A percentile compares a stretch with the other conserved stretches of the same genome.
phyloP scores from a whole-genome alignment of 1,140 invertebrate species.

The Grapholita molesta region DNA sequence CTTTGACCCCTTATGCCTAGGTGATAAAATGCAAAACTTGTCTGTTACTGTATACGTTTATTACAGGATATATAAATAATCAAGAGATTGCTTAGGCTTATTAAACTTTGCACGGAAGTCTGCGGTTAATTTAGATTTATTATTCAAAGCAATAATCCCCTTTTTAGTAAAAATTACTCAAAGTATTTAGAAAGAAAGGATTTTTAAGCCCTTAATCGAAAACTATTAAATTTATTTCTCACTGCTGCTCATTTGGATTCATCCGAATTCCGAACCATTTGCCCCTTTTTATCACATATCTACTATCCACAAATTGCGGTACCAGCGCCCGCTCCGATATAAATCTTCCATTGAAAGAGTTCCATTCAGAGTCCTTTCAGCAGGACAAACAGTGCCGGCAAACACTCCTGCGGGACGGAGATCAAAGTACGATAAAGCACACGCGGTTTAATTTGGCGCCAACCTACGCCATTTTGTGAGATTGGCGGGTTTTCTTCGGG shows the following conservation, averaged over 20 bases:
- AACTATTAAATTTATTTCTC: too few relatives aligned
- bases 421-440: constrained; percentile 73
- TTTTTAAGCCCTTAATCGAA: too few relatives aligned
- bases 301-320: constrained; percentile 71
- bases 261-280: not conserved
- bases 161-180: too few relatives aligned
- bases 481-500: constrained; percentile 33
- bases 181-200: too few relatives aligned
- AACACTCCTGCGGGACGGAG: constrained; percentile 62
- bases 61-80: too few relatives aligned
- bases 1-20: too few relatives aligned
- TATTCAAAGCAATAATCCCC: too few relatives aligned
- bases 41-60: too few relatives aligned
- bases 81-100: too few relatives aligned
- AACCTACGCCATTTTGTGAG: constrained; percentile 69
- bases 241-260: not conserved
- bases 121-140: too few relatives aligned
- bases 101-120: too few relatives aligned
- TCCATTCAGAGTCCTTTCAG: constrained; percentile 64
- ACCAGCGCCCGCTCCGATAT: constrained; percentile 60
- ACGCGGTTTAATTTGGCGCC: constrained; percentile 68
- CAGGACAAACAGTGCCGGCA: constrained; percentile 60
- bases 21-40: too few relatives aligned
- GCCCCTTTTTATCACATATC: constrained; percentile 60
- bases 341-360: constrained; percentile 71